Conservation (phyloP, 2,113 vertebrate genomes). For the Dipodomys spectabilis region DNA sequence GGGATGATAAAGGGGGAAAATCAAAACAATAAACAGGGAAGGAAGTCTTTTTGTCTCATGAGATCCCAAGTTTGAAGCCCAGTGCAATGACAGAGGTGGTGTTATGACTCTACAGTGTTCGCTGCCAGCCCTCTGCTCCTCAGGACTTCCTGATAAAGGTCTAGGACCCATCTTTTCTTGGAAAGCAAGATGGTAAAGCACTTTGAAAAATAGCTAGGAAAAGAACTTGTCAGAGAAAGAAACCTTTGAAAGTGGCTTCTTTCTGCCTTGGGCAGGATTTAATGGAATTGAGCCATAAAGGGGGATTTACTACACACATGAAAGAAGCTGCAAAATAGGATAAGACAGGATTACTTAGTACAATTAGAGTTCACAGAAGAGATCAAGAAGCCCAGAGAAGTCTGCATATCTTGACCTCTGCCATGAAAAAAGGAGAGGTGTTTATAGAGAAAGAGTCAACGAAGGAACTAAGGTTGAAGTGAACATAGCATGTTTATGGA, state of each 20-base stretch:
- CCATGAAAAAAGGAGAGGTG: neutral
- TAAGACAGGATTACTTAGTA: neutral
- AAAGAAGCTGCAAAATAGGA: constrained; percentile 41
- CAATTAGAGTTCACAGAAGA: constrained; percentile 33
- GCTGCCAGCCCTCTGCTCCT: neutral
- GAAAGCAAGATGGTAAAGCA: constrained; percentile 20
- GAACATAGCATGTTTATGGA: rapidly evolving
- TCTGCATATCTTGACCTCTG: neutral
- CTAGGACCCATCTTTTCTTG: constrained; percentile 10
- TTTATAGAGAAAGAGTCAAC: neutral
- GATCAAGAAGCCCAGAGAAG: constrained; percentile 27
- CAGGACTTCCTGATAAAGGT: neutral
- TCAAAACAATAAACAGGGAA: neutral
- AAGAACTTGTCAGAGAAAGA: constrained; percentile 30
- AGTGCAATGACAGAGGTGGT: neutral
- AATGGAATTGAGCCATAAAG: constrained; percentile 39
- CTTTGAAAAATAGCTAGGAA: constrained; percentile 33
- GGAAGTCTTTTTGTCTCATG: neutral
- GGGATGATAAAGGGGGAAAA: neutral
- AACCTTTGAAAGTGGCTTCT: constrained; percentile 26
- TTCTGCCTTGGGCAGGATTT: constrained; percentile 47
- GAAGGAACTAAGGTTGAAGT: neutral
- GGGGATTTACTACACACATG: constrained; percentile 7
- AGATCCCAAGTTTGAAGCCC: neutral
- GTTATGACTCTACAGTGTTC: neutral